Base-by-base conservation (phyloP, 2,113 vertebrate genomes). In the Ptyas mucosa region DNA sequence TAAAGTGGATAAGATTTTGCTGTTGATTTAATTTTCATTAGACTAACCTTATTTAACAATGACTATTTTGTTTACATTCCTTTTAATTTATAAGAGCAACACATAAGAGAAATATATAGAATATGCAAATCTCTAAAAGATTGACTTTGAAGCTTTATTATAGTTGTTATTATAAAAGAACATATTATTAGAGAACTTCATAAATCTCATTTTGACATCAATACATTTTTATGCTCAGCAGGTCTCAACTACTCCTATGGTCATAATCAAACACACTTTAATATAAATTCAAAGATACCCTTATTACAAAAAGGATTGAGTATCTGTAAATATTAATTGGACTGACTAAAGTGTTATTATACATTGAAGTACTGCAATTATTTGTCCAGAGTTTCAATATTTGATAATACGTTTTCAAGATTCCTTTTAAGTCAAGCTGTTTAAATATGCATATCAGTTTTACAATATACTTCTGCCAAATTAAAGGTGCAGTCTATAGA, bases 301-400 rank as follows among this genome's bases (percentile, higher is more conserved):
- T 86, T 94, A 46, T 86, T n/a, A 58, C 53, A 85, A 93, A 55
- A 93, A 94, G 86, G 21, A 94, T 3, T n/a, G 43, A 87, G 89
- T 69, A 91, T 95, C 91, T 90, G 89, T 26, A 86, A 96, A 94
- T 89, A 95, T 94, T 95, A 95, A 95, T 95, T 94, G 58, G 96
- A 95, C 0, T 89, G 93, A 0, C 92, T 20, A 91, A 90, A 91
- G 92, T 93, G 57, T 49, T 81, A 94, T 52, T 93, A 94, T 26
- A 39, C 53, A 95, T 90, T 94, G 94, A 93, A 89, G 69, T 51
- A 90, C 88, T 89, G 0, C 64, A 24, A 90, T 64, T 86, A n/a
- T 90, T 93, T 89, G 58, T 87, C 92, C 93, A 54, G 11, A 91
- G 12, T 23, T 91, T 54, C 3, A 0, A 11, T 92, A 86, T 91